These are phyloP conservation scores for Ctenomys sociabilis DNA, from an alignment of 2,113 vertebrate species.

Conservation along the genomic window DNA sequence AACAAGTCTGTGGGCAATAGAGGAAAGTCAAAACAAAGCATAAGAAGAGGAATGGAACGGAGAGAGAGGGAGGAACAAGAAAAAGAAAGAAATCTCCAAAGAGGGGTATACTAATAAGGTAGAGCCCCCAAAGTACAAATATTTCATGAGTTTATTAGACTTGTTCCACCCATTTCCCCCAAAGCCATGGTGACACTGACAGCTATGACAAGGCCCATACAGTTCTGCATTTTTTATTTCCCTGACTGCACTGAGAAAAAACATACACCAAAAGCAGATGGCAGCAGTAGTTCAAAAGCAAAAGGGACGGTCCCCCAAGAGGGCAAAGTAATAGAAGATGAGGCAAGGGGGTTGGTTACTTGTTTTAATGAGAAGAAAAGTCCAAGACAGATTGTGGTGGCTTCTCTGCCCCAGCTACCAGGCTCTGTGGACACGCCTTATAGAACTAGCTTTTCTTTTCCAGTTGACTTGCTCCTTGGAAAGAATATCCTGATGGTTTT, in stretches of 20 bases:
- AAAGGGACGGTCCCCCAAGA: not conserved
- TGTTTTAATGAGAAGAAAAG: conserved; percentile 42
- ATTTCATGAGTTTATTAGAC: not conserved
- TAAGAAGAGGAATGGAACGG: not conserved
- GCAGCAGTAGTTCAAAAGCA: not conserved
- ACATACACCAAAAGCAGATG: not conserved
- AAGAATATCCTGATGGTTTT: not conserved
- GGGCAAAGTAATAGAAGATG: not conserved
- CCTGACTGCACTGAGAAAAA: conserved; percentile 3
- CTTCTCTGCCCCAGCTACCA: not conserved
- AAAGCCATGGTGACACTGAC: not conserved
- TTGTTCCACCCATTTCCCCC: not conserved
- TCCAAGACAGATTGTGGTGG: conserved; percentile 7
- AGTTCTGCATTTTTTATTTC: not conserved
- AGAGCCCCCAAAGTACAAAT: not conserved
- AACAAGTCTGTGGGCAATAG: not conserved
- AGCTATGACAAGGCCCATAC: not conserved
- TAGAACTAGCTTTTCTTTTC: not conserved
- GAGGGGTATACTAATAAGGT: not conserved
- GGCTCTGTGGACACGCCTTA: not conserved
- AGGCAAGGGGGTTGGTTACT: not conserved
- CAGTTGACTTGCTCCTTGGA: conserved; percentile 27
- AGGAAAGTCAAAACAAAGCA: not conserved
- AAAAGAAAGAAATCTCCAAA: not conserved
- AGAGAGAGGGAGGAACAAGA: not conserved